Evolutionary conservation across 2,888 invertebrate species (phyloP).

Genomic region (Ectropis crepuscularia): DNA sequence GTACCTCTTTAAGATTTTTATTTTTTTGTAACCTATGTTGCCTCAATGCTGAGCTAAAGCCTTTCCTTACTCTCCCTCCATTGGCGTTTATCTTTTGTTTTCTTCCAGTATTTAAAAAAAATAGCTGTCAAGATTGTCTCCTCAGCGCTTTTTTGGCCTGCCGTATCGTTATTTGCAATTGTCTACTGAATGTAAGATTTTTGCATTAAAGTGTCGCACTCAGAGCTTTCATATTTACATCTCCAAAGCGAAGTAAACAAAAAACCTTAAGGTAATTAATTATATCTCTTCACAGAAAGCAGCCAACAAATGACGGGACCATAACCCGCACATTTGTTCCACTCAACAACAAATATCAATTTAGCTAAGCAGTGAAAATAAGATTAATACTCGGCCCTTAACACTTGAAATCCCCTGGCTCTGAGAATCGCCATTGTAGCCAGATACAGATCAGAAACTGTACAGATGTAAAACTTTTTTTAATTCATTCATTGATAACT

Average conservation of each 20-base stretch:
- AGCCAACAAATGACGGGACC: constrained; percentile 18
- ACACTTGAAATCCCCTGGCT: constrained; percentile 28
- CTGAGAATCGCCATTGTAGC: constrained; percentile 27
- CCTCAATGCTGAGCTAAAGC: too few relatives aligned
- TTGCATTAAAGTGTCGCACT: too few relatives aligned
- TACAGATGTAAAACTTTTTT: constrained; percentile 6
- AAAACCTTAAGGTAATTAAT: constrained; percentile 2
- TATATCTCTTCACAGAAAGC: constrained; percentile 12
- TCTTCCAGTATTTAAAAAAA: too few relatives aligned
- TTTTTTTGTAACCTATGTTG: too few relatives aligned
- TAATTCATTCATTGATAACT: too few relatives aligned
- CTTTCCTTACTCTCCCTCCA: too few relatives aligned
- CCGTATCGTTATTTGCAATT: too few relatives aligned
- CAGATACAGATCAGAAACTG: background rate
- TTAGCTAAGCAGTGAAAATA: constrained; percentile 31
- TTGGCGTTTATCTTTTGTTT: too few relatives aligned
- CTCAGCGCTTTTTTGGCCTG: too few relatives aligned
- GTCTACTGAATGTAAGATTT: too few relatives aligned
- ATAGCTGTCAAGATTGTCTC: too few relatives aligned
- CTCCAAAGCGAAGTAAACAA: constrained; percentile 3
- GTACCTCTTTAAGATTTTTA: too few relatives aligned
- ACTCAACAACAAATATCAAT: constrained; percentile 30
- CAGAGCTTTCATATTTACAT: background rate
- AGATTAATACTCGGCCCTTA: constrained; percentile 35
- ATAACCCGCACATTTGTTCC: constrained; percentile 27